Evolutionary conservation across 2,797 vertebrate species (phyloP).

Genomic region (Bovichtus variegatus): DNA sequence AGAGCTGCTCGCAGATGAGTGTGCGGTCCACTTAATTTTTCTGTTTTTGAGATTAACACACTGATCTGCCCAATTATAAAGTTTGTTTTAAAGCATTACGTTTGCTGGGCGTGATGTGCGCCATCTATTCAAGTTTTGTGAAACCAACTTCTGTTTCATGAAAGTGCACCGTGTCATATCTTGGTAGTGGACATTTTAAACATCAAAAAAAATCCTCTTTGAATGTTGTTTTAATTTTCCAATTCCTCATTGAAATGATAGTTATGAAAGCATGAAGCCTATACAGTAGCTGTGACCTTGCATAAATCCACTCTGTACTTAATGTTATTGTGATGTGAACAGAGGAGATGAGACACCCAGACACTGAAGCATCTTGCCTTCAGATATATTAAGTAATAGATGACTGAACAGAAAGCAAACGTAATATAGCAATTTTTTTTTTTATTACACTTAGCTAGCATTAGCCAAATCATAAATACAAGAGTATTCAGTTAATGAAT

Average conservation of each 20-base stretch:
- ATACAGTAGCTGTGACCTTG: background rate
- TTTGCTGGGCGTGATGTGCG: constrained; percentile 9
- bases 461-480: background rate
- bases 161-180: background rate
- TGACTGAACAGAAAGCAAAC: background rate
- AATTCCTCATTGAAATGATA: background rate
- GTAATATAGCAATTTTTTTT: no score
- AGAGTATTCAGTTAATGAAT: background rate
- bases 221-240: background rate
- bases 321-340: background rate
- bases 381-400: background rate
- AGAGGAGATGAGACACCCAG: background rate
- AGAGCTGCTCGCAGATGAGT: constrained; percentile 32
- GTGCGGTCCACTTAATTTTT: constrained; percentile 45
- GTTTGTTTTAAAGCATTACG: constrained; percentile 28
- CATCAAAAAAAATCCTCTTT: background rate
- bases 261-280: background rate
- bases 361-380: background rate
- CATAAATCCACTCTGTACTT: background rate
- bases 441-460: background rate
- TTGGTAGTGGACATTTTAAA: constrained; percentile 1
- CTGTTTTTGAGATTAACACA: constrained; percentile 24
- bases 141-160: constrained; percentile 13
- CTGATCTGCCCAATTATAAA: constrained; percentile 50
- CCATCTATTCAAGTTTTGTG: constrained; percentile 18